phyloP scores from a whole-genome alignment of 2,888 invertebrate species.

The Apotomis turbidana region DNA sequence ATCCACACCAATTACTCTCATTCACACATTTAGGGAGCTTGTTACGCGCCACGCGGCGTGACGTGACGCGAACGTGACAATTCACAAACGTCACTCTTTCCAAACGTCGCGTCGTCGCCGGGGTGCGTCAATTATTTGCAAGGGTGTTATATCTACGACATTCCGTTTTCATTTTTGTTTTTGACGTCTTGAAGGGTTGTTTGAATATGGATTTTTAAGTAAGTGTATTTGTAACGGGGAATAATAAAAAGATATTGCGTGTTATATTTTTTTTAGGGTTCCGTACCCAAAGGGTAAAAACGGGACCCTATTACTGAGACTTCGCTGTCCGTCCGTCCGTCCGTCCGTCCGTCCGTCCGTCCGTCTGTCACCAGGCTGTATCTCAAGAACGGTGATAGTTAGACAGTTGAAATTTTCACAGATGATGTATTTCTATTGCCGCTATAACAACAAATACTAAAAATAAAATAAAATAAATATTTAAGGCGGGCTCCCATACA shows the following conservation, averaged over 20 bases:
- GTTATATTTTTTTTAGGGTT: neutral
- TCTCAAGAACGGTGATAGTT: too few relatives aligned
- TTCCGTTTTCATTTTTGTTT: constrained; percentile 38
- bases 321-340: too few relatives aligned
- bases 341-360: too few relatives aligned
- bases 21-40: constrained; percentile 46
- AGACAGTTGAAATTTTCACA: too few relatives aligned
- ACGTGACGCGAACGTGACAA: constrained; percentile 62
- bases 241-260: constrained; percentile 1
- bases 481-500: too few relatives aligned
- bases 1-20: constrained; percentile 31
- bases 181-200: constrained; percentile 34
- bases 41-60: constrained; percentile 56
- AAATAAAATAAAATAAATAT: too few relatives aligned
- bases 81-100: constrained; percentile 40
- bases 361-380: too few relatives aligned
- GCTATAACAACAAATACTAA: too few relatives aligned
- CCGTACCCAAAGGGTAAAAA: too few relatives aligned
- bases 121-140: constrained; percentile 45
- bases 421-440: too few relatives aligned
- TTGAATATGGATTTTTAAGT: constrained; percentile 24
- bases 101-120: constrained; percentile 47
- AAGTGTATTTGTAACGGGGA: constrained; percentile 2
- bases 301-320: too few relatives aligned
- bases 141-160: constrained; percentile 43